phyloP scores from a whole-genome alignment of 2,888 invertebrate species.

The Drosophila melanosoma region DNA sequence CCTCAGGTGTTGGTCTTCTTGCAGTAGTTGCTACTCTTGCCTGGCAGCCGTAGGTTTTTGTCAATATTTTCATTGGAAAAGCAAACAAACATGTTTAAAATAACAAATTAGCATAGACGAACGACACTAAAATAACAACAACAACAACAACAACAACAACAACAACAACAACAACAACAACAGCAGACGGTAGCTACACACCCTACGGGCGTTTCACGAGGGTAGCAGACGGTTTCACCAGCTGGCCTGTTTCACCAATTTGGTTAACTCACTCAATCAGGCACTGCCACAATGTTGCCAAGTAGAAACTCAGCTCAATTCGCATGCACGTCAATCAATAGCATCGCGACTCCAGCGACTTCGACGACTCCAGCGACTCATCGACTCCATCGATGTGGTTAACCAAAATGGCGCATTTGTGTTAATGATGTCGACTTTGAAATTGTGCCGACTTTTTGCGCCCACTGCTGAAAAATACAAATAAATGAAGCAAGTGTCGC shows the following conservation, averaged over 20 bases:
- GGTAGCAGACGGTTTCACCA: constrained; percentile 44
- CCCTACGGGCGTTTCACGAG: constrained; percentile 37
- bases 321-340: constrained; percentile 65
- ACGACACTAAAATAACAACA: constrained; percentile 64
- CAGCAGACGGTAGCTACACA: constrained; percentile 30
- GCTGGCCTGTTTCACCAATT: constrained; percentile 61
- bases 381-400: constrained; percentile 24
- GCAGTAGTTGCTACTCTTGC: constrained; percentile 35
- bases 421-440: constrained; percentile 80
- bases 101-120: constrained; percentile 79
- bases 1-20: constrained; percentile 65
- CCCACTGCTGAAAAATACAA: constrained; percentile 67
- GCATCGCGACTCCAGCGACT: constrained; percentile 14
- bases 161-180: constrained; percentile 56
- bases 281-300: constrained; percentile 35
- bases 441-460: constrained; percentile 69
- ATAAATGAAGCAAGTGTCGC: constrained; percentile 75
- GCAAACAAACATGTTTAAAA: constrained; percentile 81
- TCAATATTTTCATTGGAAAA: constrained; percentile 73
- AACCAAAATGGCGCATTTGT: constrained; percentile 71
- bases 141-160: constrained; percentile 27
- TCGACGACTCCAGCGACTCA: constrained; percentile 27
- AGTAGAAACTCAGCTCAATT: constrained; percentile 22
- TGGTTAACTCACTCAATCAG: constrained; percentile 62
- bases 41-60: constrained; percentile 41